phyloP scores from a whole-genome alignment of 2,888 invertebrate genomes.

The Cheilosia pagana region DNA sequence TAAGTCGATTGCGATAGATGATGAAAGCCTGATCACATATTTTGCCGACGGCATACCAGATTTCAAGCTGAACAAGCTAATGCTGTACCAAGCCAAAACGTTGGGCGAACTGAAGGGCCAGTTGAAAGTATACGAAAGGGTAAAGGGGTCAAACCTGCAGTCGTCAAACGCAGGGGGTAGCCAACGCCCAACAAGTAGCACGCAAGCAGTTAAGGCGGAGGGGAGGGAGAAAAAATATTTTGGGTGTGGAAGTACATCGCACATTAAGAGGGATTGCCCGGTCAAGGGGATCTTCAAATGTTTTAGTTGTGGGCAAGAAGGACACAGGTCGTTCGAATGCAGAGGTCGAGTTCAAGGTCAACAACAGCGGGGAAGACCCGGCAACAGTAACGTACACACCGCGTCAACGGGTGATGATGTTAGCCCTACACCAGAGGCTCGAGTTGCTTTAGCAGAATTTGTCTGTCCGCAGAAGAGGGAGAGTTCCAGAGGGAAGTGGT shows the following conservation, averaged over 20 bases:
- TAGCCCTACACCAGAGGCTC: slow-evolving; percentile 16
- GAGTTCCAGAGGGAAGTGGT: not conserved
- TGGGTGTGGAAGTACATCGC: slow-evolving; percentile 3
- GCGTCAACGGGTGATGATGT: slow-evolving; percentile 1
- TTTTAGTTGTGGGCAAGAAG: not conserved
- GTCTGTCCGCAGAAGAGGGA: slow-evolving; percentile 8
- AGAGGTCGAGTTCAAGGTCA: not conserved
- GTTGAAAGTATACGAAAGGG: slow-evolving; percentile 25
- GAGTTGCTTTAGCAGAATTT: slow-evolving; percentile 16
- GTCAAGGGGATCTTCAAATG: not conserved
- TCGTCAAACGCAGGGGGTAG: not conserved
- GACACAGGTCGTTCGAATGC: not conserved
- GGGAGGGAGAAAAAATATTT: not conserved
- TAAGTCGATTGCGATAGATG: slow-evolving; percentile 54
- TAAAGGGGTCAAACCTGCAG: slow-evolving; percentile 1
- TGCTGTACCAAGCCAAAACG: slow-evolving; percentile 13
- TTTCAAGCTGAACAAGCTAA: not conserved
- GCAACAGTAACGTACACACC: not conserved
- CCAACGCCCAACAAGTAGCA: not conserved
- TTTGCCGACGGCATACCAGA: slow-evolving; percentile 47
- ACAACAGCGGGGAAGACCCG: not conserved
- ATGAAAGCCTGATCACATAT: slow-evolving; percentile 56
- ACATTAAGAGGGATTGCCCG: not conserved
- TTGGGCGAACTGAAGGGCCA: slow-evolving; percentile 18
- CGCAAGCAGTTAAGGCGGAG: not conserved